A percentile compares a stretch with the other conserved stretches of the same genome.
These are phyloP conservation scores for Drosophila sproati DNA, from an alignment of 1,140 invertebrate genomes.

Conservation along the genomic window DNA sequence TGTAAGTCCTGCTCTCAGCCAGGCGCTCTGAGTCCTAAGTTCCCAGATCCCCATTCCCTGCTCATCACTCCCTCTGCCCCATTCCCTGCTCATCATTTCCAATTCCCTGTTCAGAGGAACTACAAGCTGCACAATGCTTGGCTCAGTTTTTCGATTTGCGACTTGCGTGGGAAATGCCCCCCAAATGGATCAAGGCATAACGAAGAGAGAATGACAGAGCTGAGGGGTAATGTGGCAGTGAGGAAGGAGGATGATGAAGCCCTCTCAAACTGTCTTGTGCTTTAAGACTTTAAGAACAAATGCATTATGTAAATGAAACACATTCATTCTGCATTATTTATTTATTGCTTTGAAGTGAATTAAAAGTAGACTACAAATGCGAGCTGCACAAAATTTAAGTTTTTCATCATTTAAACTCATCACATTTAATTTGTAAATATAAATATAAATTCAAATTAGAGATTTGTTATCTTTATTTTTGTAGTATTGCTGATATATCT, in stretches of 20 bases:
- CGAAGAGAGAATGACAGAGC: background rate
- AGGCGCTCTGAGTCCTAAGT: background rate
- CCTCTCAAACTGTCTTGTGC: background rate
- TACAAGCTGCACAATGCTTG: constrained; percentile 14
- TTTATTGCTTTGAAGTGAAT: background rate
- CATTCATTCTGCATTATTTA: no score
- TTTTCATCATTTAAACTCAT: no score
- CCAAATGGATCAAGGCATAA: constrained; percentile 11
- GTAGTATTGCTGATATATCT: no score
- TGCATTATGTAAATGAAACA: background rate
- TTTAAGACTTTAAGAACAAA: constrained; percentile 1
- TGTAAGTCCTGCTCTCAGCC: constrained; percentile 10
- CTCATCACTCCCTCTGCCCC: background rate
- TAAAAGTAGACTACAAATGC: background rate
- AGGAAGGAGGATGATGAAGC: background rate
- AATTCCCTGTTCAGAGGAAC: constrained; percentile 3
- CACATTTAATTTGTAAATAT: no score
- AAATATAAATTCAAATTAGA: no score
- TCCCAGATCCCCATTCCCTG: background rate
- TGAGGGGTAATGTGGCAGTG: background rate
- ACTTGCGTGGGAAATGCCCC: constrained; percentile 15
- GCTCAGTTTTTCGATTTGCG: constrained; percentile 24
- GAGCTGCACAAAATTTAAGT: no score
- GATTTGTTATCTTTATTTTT: no score
- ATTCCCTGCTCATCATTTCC: background rate